Evolutionary conservation across 2,113 vertebrate genomes (phyloP).

Genomic region (Numida meleagris): DNA sequence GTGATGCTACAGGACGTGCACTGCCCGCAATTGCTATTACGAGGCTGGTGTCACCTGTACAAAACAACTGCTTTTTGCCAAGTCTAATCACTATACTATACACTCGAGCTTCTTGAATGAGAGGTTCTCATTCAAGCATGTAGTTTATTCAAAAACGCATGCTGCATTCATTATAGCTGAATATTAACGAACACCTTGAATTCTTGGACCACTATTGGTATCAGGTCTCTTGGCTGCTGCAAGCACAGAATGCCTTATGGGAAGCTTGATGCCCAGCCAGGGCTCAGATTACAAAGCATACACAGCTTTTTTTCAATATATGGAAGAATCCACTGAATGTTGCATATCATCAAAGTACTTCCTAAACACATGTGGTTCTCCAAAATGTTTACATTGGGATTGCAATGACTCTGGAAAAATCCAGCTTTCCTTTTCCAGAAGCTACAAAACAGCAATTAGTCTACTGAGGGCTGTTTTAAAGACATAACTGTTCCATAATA

Average conservation of each 20-base stretch:
- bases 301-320: background rate
- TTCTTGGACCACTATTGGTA: slow-evolving; percentile 27
- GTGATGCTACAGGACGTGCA: background rate
- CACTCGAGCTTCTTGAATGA: slow-evolving; percentile 52
- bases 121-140: slow-evolving; percentile 36
- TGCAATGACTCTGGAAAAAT: background rate
- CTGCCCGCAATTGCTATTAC: background rate
- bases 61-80: slow-evolving; percentile 19
- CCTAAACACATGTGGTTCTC: background rate
- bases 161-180: slow-evolving; percentile 53
- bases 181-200: slow-evolving; percentile 64
- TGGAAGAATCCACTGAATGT: background rate
- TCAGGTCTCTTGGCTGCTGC: slow-evolving; percentile 47
- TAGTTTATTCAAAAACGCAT: slow-evolving; percentile 42
- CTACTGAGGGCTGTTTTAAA: background rate
- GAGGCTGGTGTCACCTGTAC: background rate
- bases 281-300: slow-evolving; percentile 44
- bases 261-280: slow-evolving; percentile 45
- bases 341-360: slow-evolving; percentile 5
- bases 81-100: slow-evolving; percentile 17
- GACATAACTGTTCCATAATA: background rate
- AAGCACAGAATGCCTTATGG: slow-evolving; percentile 11
- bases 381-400: background rate
- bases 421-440: background rate
- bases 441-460: background rate